Evolutionary conservation across 2,113 vertebrate species (phyloP).

Genomic region (Anhinga anhinga): DNA sequence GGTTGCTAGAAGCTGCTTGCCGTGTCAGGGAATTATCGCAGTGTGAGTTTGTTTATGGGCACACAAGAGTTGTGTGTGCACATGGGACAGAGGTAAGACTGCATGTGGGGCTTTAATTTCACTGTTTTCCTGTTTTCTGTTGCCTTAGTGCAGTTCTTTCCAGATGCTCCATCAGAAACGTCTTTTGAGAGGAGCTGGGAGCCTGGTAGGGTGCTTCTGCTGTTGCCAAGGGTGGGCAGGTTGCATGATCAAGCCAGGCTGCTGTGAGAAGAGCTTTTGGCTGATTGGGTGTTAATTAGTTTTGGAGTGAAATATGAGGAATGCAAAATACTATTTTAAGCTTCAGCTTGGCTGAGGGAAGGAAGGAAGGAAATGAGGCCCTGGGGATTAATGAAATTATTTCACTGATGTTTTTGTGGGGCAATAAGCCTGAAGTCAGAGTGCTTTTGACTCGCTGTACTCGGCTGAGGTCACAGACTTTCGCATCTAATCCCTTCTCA

Average conservation of each 20-base stretch:
- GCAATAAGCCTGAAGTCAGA: constrained; percentile 17
- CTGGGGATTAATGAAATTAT: constrained; percentile 39
- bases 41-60: fast-evolving
- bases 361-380: constrained; percentile 29
- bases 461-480: not conserved
- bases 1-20: not conserved
- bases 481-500: not conserved
- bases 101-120: not conserved
- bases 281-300: constrained; percentile 9
- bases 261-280: not conserved
- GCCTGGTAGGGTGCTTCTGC: not conserved
- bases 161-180: not conserved
- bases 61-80: fast-evolving
- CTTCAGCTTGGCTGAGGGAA: constrained; percentile 22
- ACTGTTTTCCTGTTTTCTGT: not conserved
- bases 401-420: constrained; percentile 25
- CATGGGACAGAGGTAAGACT: not conserved
- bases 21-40: fast-evolving
- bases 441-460: not conserved
- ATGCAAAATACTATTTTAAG: constrained; percentile 40
- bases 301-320: not conserved
- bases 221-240: not conserved
- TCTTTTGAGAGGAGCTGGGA: not conserved
- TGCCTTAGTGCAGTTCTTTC: not conserved
- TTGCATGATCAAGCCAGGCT: not conserved